phyloP scores from a whole-genome alignment of 30 jellyfish, hydroid and myxozoan species.

The Nemopilema nomurai region DNA sequence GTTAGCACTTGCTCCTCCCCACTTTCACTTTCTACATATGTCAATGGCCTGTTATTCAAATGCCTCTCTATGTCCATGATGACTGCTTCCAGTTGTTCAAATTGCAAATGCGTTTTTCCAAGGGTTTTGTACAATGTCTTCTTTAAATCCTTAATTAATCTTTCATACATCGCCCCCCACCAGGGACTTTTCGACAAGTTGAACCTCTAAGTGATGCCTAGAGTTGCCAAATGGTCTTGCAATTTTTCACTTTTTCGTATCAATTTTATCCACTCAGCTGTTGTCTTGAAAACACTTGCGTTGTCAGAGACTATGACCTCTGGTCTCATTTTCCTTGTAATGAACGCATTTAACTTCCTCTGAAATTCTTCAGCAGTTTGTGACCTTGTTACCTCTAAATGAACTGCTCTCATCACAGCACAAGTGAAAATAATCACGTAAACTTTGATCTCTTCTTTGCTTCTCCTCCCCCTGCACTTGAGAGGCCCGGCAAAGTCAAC shows the following conservation, averaged over 20 bases:
- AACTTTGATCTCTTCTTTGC: conserved; percentile 35
- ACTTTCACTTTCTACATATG: conserved; percentile 46
- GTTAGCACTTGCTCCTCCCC: conserved; percentile 56
- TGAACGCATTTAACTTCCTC: conserved; percentile 1
- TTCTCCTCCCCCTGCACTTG: conserved; percentile 19
- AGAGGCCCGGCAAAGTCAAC: conserved; percentile 55
- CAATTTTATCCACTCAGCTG: conserved; percentile 29
- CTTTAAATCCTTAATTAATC: conserved; percentile 33
- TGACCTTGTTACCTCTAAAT: background rate
- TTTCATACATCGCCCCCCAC: conserved; percentile 38
- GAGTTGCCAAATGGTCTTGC: conserved; percentile 38
- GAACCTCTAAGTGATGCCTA: conserved; percentile 31
- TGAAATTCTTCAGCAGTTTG: conserved; percentile 1
- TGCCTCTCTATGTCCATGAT: conserved; percentile 51
- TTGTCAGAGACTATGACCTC: conserved; percentile 32
- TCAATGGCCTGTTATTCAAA: conserved; percentile 30
- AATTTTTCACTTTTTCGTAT: conserved; percentile 25
- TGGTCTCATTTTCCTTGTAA: conserved; percentile 27
- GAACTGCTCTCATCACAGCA: conserved; percentile 25
- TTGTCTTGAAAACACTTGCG: conserved; percentile 52
- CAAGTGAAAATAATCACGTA: conserved; percentile 29
- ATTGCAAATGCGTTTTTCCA: conserved; percentile 23
- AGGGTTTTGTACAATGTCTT: conserved; percentile 32
- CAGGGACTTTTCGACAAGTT: conserved; percentile 14
- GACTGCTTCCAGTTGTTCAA: conserved; percentile 41